A percentile compares a stretch with the other conserved stretches of the same genome.
These are phyloP conservation scores for Acromyrmex charruanus DNA, from an alignment of 1,140 invertebrate genomes.

Conservation along the genomic window DNA sequence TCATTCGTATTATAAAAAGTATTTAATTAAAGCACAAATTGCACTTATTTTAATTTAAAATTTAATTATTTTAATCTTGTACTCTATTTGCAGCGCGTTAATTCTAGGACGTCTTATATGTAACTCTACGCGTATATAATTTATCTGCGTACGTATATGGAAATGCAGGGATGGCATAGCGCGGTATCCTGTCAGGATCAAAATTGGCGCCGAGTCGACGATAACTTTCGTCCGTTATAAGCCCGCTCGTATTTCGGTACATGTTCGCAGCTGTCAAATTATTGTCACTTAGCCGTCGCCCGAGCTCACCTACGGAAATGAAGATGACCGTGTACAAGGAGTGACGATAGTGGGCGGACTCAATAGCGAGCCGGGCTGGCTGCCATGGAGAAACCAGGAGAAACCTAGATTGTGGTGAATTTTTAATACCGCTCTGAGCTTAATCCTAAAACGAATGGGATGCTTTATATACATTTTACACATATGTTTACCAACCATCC, in stretches of 20 bases:
- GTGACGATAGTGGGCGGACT: slow-evolving; percentile 26
- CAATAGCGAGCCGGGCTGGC: not conserved
- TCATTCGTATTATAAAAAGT: not conserved
- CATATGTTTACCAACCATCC: slow-evolving; percentile 6
- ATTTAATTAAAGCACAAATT: not conserved
- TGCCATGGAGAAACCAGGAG: not conserved
- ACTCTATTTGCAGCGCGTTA: not conserved
- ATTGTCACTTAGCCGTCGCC: slow-evolving; percentile 66
- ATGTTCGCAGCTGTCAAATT: slow-evolving; percentile 66
- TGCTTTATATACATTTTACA: slow-evolving; percentile 37
- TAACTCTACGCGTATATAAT: not conserved
- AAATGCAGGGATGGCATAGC: slow-evolving; percentile 24
- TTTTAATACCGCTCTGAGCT: slow-evolving; percentile 46
- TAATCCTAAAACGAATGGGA: slow-evolving; percentile 33
- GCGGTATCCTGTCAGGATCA: slow-evolving; percentile 68
- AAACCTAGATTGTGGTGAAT: slow-evolving; percentile 44
- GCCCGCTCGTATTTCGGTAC: slow-evolving; percentile 10
- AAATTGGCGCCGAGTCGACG: slow-evolving; percentile 71
- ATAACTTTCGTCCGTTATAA: slow-evolving; percentile 67
- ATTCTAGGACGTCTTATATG: not conserved
- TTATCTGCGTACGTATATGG: slow-evolving; percentile 8
- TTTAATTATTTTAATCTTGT: not conserved
- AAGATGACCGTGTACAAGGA: slow-evolving; percentile 57
- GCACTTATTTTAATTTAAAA: no score
- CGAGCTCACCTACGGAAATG: slow-evolving; percentile 25